A percentile compares a stretch with the other conserved stretches of the same genome.
phyloP scores from a whole-genome alignment of 2,113 vertebrate genomes.

The Cromileptes altivelis region DNA sequence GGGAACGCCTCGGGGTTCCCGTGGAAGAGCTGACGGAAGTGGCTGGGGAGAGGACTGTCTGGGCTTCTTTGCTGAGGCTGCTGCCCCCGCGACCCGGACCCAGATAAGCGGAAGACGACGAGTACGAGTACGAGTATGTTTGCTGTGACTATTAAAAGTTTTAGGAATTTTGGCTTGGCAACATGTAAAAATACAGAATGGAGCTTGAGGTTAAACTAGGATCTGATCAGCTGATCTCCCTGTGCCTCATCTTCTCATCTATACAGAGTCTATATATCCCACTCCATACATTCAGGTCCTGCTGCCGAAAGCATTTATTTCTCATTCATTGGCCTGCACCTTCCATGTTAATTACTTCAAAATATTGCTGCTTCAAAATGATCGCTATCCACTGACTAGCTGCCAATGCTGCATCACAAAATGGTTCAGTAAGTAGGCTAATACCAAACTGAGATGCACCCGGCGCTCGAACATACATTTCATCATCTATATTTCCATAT shows the following conservation, averaged over 20 bases:
- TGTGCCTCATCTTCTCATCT: background rate
- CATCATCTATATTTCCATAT: background rate
- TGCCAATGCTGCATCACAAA: background rate
- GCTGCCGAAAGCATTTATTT: background rate
- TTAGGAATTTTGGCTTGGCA: background rate
- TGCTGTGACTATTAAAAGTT: background rate
- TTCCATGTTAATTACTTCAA: background rate
- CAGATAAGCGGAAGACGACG: too few relatives aligned
- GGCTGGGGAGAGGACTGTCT: too few relatives aligned
- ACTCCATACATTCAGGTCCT: background rate
- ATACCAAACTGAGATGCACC: background rate
- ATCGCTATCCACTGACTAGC: background rate
- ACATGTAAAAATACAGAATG: background rate
- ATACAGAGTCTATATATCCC: background rate
- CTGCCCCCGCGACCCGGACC: too few relatives aligned
- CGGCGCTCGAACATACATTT: background rate
- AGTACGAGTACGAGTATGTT: too few relatives aligned
- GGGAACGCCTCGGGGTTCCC: too few relatives aligned
- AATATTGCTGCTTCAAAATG: background rate
- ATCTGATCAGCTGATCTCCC: slow-evolving; percentile 12
- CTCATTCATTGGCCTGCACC: background rate
- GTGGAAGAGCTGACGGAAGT: too few relatives aligned
- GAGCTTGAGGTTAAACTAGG: background rate
- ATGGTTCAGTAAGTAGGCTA: background rate
- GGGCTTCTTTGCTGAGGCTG: too few relatives aligned